These are phyloP conservation scores for Trissonchulus sp. DNA, from an alignment of 2,888 invertebrate species.

Conservation along the genomic window DNA sequence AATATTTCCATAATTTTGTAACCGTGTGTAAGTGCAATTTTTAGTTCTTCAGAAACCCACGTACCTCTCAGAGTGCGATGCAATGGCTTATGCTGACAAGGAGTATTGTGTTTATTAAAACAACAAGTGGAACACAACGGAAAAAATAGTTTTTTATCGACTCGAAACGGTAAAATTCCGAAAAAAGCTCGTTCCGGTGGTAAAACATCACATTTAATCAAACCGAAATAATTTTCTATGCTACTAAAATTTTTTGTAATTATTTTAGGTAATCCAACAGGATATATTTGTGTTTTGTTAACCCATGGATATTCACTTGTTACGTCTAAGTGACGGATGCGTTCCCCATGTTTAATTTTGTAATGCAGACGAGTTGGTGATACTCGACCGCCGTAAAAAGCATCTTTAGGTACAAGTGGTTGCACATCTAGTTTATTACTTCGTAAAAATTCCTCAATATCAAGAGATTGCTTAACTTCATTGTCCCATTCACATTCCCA, in stretches of 20 bases:
- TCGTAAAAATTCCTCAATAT: too few species aligned
- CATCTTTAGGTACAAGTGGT: too few species aligned
- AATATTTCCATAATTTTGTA: slow-evolving; percentile 38
- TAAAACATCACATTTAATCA: background rate
- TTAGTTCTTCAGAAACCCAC: slow-evolving; percentile 42
- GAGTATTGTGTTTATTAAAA: slow-evolving; percentile 35
- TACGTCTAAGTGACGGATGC: background rate
- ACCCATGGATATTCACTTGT: background rate
- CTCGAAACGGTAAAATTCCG: slow-evolving; percentile 34
- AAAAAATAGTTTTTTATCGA: slow-evolving; percentile 40
- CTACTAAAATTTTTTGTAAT: slow-evolving; percentile 2
- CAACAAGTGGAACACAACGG: slow-evolving; percentile 42
- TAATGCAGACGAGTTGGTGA: background rate
- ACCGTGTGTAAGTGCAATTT: background rate
- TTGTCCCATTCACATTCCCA: slow-evolving; percentile 12
- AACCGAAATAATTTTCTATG: slow-evolving; percentile 18
- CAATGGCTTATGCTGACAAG: too few species aligned
- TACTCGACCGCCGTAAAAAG: background rate
- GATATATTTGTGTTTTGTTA: background rate
- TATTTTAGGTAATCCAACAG: slow-evolving; percentile 4
- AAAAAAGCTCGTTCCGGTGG: slow-evolving; percentile 1
- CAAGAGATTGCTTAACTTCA: background rate
- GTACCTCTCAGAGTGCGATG: too few species aligned
- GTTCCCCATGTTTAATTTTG: slow-evolving; percentile 12
- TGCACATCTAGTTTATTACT: too few species aligned